Evolutionary conservation across 2,797 vertebrate genomes (phyloP).

Genomic region (Enoplosus armatus): DNA sequence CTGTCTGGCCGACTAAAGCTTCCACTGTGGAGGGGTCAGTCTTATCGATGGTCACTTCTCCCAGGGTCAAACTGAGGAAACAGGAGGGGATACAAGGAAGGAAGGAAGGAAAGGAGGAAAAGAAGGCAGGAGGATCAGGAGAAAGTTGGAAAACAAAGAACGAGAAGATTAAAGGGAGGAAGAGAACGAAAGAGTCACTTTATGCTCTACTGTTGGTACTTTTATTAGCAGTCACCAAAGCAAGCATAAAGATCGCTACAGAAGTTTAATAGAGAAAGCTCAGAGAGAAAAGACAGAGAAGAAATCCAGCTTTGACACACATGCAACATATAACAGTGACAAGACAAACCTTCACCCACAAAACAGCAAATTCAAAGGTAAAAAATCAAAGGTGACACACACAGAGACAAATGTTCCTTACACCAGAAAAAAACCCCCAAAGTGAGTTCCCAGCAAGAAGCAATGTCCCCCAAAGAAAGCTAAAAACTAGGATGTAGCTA

Average conservation of each 20-base stretch:
- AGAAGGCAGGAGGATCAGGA: neutral
- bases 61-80: conserved; percentile 81
- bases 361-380: conserved; percentile 27
- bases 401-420: neutral
- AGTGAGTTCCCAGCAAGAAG: neutral
- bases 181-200: conserved; percentile 70
- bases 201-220: conserved; percentile 80
- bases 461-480: neutral
- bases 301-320: conserved; percentile 15
- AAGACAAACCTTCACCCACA: conserved; percentile 15
- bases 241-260: conserved; percentile 80
- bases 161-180: conserved; percentile 16
- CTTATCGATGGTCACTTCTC: conserved; percentile 85
- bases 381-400: conserved; percentile 9
- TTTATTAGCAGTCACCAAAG: conserved; percentile 68
- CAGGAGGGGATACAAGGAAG: conserved; percentile 19
- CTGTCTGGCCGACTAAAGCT: conserved; percentile 86
- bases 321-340: conserved; percentile 29
- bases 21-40: conserved; percentile 86
- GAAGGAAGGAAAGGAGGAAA: conserved; percentile 5
- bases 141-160: neutral
- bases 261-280: conserved; percentile 17
- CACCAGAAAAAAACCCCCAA: conserved; percentile 2
- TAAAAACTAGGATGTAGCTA: neutral
- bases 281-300: conserved; percentile 22